phyloP scores from a whole-genome alignment of 2,797 vertebrate species.

The Spizella passerina region DNA sequence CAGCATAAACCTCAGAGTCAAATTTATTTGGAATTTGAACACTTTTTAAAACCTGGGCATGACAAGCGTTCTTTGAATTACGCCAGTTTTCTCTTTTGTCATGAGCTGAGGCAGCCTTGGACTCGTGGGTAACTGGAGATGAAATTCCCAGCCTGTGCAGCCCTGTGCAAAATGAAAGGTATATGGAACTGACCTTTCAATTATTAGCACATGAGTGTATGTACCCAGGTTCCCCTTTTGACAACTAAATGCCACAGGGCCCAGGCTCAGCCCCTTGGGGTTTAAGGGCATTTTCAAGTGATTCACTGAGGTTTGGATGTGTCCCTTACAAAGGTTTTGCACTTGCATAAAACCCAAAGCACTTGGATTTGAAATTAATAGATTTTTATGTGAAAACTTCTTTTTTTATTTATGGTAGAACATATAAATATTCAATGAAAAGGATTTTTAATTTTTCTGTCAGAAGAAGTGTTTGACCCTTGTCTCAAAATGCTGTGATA shows the following conservation, averaged over 20 bases:
- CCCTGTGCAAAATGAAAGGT: neutral
- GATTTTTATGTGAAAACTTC: neutral
- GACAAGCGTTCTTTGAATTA: neutral
- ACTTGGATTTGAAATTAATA: neutral
- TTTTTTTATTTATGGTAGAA: neutral
- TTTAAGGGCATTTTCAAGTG: neutral
- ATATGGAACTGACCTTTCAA: constrained; percentile 19
- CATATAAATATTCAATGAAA: neutral
- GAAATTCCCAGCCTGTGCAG: neutral
- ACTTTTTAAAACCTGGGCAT: neutral
- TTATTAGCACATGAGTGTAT: neutral
- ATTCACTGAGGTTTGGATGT: neutral
- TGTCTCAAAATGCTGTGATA: neutral
- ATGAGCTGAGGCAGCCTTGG: neutral
- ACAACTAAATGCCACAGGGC: neutral
- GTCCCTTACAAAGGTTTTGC: neutral
- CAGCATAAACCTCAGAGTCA: neutral
- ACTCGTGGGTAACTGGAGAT: neutral
- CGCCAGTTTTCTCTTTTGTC: neutral
- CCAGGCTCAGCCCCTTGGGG: neutral
- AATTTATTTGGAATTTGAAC: neutral
- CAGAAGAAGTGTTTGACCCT: neutral
- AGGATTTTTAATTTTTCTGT: neutral
- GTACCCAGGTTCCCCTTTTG: neutral
- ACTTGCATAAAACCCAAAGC: neutral